phyloP scores from a whole-genome alignment of 2,888 invertebrate species.

The Drosophila paramelanica region DNA sequence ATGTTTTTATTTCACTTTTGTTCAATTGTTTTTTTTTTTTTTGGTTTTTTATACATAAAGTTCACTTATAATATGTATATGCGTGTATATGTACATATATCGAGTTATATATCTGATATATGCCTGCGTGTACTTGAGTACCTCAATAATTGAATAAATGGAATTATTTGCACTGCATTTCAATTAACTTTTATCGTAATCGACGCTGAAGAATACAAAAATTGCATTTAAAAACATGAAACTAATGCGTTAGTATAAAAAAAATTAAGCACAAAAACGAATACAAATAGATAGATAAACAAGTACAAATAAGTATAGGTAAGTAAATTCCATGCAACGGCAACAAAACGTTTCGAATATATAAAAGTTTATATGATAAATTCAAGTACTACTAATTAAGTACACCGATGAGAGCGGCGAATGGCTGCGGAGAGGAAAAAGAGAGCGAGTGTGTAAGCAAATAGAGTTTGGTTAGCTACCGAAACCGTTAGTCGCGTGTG shows the following conservation, averaged over 20 bases:
- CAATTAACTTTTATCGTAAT: constrained; percentile 34
- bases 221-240: constrained; percentile 17
- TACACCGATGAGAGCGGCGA: constrained; percentile 27
- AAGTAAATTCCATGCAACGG: constrained; percentile 67
- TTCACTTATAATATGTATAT: constrained; percentile 60
- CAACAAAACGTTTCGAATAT: constrained; percentile 58
- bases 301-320: constrained; percentile 23
- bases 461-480: constrained; percentile 30
- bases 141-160: constrained; percentile 72
- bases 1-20: constrained; percentile 44
- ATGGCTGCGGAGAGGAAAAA: neutral
- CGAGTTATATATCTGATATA: constrained; percentile 53
- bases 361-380: constrained; percentile 41
- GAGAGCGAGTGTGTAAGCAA: constrained; percentile 8
- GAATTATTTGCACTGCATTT: constrained; percentile 75
- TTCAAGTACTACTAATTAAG: constrained; percentile 38
- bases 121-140: constrained; percentile 55
- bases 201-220: constrained; percentile 17
- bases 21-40: constrained; percentile 30
- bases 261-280: constrained; percentile 48
- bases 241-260: constrained; percentile 31
- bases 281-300: constrained; percentile 35
- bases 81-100: constrained; percentile 59
- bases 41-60: constrained; percentile 62
- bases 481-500: constrained; percentile 49